phyloP scores from a whole-genome alignment of 2,113 vertebrate species.

The Peromyscus maniculatus region DNA sequence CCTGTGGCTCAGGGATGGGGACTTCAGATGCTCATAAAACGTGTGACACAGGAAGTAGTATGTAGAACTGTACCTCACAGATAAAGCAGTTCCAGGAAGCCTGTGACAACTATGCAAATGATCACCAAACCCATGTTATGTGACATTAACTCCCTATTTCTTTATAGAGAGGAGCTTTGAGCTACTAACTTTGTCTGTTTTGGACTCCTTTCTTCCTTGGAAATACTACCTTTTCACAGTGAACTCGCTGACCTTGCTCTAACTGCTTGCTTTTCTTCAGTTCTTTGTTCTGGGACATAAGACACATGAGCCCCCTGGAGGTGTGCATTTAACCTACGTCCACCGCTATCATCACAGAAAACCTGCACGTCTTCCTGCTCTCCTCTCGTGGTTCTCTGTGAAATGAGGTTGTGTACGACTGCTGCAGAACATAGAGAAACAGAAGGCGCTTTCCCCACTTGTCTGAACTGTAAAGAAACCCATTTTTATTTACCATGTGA shows the following conservation, averaged over 20 bases:
- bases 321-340: too few relatives aligned
- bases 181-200: background rate
- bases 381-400: background rate
- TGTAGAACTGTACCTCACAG: background rate
- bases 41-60: background rate
- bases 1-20: background rate
- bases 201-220: background rate
- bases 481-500: background rate
- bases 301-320: background rate
- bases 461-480: background rate
- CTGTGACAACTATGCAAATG: background rate
- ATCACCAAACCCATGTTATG: background rate
- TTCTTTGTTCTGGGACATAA: background rate
- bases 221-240: background rate
- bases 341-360: background rate
- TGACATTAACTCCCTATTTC: too few relatives aligned
- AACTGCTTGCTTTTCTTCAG: background rate
- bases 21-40: background rate
- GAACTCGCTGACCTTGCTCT: background rate
- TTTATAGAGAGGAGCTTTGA: background rate
- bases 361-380: background rate
- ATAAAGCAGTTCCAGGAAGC: background rate
- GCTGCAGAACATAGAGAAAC: background rate
- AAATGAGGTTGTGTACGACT: background rate
- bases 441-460: background rate